Conservation (phyloP, 2,797 vertebrate species). For the Sternarchorhynchus goeldii region DNA sequence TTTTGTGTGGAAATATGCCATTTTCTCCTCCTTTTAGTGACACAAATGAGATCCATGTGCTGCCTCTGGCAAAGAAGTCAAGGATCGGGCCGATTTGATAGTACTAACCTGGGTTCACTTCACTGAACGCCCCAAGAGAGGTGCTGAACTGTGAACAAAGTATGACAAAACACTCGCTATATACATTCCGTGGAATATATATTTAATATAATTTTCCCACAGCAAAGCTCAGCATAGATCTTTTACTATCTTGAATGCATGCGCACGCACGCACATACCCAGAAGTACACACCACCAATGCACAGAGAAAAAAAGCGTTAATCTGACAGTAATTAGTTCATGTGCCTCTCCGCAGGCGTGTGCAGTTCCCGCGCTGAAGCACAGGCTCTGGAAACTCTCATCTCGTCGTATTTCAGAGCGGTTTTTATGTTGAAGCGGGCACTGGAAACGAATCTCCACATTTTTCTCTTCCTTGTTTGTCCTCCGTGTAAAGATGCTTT, state of each 20-base stretch:
- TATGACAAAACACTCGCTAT: too few relatives aligned
- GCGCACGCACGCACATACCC: too few relatives aligned
- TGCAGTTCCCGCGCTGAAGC: slow-evolving; percentile 19
- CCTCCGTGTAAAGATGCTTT: background rate
- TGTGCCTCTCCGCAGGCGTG: background rate
- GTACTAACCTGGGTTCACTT: slow-evolving; percentile 1
- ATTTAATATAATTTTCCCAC: too few relatives aligned
- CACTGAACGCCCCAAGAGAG: background rate
- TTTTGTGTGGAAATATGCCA: slow-evolving; percentile 31
- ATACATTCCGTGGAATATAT: too few relatives aligned
- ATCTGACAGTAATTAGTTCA: slow-evolving; percentile 2
- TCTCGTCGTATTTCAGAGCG: background rate
- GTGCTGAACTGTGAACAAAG: too few relatives aligned
- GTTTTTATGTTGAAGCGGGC: slow-evolving; percentile 8
- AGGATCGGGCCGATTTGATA: slow-evolving; percentile 22
- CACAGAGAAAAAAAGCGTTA: background rate
- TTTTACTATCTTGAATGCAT: too few relatives aligned
- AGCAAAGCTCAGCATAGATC: too few relatives aligned
- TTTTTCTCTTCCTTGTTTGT: background rate
- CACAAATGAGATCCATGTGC: slow-evolving; percentile 44
- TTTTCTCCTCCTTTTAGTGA: slow-evolving; percentile 3
- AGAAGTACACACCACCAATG: too few relatives aligned
- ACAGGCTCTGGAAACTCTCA: slow-evolving; percentile 25
- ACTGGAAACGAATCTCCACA: slow-evolving; percentile 7
- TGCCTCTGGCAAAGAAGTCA: slow-evolving; percentile 15